phyloP scores from a whole-genome alignment of 2,113 vertebrate species.

The Otis tarda region DNA sequence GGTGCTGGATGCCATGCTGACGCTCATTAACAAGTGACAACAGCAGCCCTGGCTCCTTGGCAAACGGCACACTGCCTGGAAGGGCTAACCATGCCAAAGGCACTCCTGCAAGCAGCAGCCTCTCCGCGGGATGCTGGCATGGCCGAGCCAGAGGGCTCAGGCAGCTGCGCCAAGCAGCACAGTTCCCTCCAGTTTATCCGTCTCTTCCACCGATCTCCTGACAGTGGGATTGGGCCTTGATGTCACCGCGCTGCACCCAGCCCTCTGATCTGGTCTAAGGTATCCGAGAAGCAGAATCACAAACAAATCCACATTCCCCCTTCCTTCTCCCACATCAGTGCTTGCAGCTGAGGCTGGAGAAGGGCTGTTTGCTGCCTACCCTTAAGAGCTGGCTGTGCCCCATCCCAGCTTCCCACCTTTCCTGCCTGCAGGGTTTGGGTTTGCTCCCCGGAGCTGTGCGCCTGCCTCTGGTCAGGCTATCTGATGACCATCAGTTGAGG shows the following conservation, averaged over 20 bases:
- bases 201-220: neutral
- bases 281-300: neutral
- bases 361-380: neutral
- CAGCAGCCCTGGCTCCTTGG: constrained; percentile 44
- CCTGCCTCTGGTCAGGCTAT: constrained; percentile 43
- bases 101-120: neutral
- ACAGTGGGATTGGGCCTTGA: neutral
- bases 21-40: neutral
- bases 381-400: neutral
- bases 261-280: neutral
- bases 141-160: neutral
- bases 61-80: neutral
- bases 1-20: neutral
- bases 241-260: neutral
- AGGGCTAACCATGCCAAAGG: neutral
- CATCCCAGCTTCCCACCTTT: neutral
- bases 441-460: constrained; percentile 20
- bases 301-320: neutral
- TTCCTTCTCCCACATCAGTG: neutral
- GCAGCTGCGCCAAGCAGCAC: neutral
- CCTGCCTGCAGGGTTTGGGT: constrained; percentile 1
- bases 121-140: neutral
- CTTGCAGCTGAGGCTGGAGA: neutral
- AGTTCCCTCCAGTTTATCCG: neutral
- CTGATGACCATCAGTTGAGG: constrained; percentile 16